Percentiles rank a stretch among this genome's conserved stretches.
phyloP scores from a whole-genome alignment of 2,888 invertebrate species.

The Eilema griseolum region DNA sequence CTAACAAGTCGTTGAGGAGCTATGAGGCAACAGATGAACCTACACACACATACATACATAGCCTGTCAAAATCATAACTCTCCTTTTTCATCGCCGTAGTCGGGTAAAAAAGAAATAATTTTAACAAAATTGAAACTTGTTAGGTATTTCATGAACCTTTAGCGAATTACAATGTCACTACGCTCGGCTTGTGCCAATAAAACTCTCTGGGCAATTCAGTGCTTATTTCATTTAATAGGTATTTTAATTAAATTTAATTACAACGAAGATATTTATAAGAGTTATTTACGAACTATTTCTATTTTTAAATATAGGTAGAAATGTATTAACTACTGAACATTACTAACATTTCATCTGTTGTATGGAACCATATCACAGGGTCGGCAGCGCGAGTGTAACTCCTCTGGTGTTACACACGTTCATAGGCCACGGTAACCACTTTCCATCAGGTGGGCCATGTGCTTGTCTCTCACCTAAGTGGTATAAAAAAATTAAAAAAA shows the following conservation, averaged over 20 bases:
- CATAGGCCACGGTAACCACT: too few relatives aligned
- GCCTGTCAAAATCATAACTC: too few relatives aligned
- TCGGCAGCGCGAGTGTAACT: too few relatives aligned
- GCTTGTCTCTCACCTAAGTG: too few relatives aligned
- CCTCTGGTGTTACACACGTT: too few relatives aligned
- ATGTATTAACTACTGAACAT: too few relatives aligned
- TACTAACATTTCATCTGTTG: not conserved
- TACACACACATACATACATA: too few relatives aligned
- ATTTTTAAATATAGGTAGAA: not conserved
- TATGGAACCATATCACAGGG: not conserved
- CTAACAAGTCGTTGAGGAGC: too few relatives aligned
- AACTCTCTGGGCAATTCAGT: not conserved
- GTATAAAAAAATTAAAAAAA: too few relatives aligned
- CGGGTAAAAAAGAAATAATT: not conserved
- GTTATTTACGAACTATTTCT: not conserved
- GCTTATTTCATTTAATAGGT: not conserved
- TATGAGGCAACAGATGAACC: too few relatives aligned
- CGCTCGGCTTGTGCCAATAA: not conserved
- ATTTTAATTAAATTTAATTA: conserved; percentile 1
- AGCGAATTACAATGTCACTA: not conserved
- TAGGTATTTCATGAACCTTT: not conserved
- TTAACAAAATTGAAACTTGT: not conserved
- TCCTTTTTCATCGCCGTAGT: too few relatives aligned
- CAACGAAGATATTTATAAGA: not conserved
- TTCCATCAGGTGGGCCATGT: too few relatives aligned